Percentiles rank a stretch among this genome's conserved stretches.
phyloP scores from a whole-genome alignment of 2,888 invertebrate genomes.

The Autographa gamma region DNA sequence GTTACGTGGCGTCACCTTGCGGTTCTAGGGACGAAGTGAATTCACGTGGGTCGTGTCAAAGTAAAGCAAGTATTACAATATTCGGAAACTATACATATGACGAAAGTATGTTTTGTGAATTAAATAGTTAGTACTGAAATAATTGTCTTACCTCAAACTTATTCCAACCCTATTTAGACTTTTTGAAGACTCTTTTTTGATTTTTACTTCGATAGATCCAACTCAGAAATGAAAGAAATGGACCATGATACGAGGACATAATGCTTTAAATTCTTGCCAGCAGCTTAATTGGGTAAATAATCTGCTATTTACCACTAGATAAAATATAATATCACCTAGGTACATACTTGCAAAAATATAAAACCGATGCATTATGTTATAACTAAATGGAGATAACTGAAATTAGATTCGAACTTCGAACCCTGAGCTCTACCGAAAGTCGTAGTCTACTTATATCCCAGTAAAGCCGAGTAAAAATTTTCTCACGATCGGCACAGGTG shows the following conservation, averaged over 20 bases:
- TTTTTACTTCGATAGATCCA: too few species aligned
- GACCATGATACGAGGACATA: too few species aligned
- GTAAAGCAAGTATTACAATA: conserved; percentile 12
- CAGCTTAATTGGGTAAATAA: too few species aligned
- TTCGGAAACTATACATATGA: conserved; percentile 27
- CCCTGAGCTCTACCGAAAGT: neutral
- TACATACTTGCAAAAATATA: neutral
- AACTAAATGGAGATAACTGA: neutral
- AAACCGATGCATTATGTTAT: neutral
- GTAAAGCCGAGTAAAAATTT: neutral
- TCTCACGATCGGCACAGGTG: conserved; percentile 1
- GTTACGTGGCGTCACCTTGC: conserved; percentile 56
- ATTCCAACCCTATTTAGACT: too few species aligned
- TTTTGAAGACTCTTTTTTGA: too few species aligned
- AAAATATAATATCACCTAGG: too few species aligned
- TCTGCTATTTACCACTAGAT: too few species aligned
- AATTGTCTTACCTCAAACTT: neutral
- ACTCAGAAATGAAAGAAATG: too few species aligned
- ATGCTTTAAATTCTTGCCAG: too few species aligned
- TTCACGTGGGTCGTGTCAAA: conserved; percentile 27
- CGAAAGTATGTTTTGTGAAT: conserved; percentile 21
- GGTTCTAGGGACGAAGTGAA: conserved; percentile 34
- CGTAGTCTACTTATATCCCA: neutral
- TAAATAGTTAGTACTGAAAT: neutral
- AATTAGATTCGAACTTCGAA: neutral